phyloP scores from a whole-genome alignment of 2,797 vertebrate genomes.

The Pteronotus mesoamericanus region DNA sequence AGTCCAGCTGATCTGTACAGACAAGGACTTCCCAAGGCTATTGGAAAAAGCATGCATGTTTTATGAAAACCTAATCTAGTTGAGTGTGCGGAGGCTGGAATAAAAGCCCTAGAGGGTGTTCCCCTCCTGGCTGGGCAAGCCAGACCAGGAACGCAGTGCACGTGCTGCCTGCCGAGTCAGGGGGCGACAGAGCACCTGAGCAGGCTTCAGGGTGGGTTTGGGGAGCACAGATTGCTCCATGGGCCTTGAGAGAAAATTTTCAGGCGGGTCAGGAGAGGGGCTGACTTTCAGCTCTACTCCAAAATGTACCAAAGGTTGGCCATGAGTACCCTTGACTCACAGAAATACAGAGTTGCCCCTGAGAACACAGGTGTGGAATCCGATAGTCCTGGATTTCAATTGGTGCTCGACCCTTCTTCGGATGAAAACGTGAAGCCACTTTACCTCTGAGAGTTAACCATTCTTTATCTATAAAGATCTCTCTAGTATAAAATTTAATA shows the following conservation, averaged over 20 bases:
- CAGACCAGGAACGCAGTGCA: neutral
- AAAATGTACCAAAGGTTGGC: neutral
- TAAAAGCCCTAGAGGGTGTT: neutral
- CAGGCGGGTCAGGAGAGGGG: neutral
- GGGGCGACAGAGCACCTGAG: neutral
- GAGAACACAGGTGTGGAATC: neutral
- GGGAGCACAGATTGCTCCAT: neutral
- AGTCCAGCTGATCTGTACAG: neutral
- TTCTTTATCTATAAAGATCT: neutral
- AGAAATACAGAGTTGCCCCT: neutral
- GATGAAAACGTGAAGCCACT: neutral
- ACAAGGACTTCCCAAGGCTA: neutral
- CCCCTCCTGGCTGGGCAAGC: neutral
- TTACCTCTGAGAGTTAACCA: neutral
- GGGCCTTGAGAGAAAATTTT: neutral
- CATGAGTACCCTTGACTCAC: neutral
- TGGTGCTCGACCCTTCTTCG: neutral
- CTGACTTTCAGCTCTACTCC: neutral
- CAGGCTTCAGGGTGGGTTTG: neutral
- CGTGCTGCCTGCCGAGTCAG: neutral
- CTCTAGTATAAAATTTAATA: neutral
- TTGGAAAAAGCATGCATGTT: conserved; percentile 29
- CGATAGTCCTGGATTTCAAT: neutral
- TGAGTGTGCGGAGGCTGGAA: neutral
- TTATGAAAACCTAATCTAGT: conserved; percentile 15